phyloP scores from a whole-genome alignment of 2,797 vertebrate genomes.

The Cryptoprocta ferox region DNA sequence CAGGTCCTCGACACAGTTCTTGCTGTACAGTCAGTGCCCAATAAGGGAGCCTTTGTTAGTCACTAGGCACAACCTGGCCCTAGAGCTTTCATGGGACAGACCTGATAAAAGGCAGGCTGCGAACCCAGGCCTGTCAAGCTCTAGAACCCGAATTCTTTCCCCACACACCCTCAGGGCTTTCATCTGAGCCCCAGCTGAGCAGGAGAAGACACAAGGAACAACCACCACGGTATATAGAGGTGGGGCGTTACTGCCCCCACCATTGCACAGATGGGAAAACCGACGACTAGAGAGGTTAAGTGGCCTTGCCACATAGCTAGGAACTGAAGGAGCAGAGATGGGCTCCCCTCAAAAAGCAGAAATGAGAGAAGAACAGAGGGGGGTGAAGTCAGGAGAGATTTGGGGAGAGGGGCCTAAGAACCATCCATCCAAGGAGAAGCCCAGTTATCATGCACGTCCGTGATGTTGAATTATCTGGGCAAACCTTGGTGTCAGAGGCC shows the following conservation, averaged over 20 bases:
- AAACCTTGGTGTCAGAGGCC: neutral
- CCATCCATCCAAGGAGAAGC: too few relatives aligned
- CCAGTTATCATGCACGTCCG: neutral
- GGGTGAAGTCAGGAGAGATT: neutral
- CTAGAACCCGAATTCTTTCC: neutral
- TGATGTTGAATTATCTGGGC: neutral
- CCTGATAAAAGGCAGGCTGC: neutral
- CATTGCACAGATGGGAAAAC: neutral
- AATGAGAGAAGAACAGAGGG: neutral
- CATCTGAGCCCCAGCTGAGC: neutral
- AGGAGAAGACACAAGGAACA: neutral
- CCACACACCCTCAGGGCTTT: neutral
- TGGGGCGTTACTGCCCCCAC: too few relatives aligned
- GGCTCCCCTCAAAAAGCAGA: neutral
- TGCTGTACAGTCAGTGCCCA: neutral
- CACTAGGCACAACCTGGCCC: rapidly evolving
- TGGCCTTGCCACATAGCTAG: neutral
- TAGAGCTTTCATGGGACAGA: neutral
- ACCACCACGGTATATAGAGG: neutral
- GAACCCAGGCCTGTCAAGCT: neutral
- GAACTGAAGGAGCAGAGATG: neutral
- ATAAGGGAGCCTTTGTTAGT: neutral
- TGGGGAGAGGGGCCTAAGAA: neutral
- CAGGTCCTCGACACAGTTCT: neutral
- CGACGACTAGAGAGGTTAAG: neutral